phyloP scores from a whole-genome alignment of 2,888 invertebrate species.

The Hipparchia sbordonii region DNA sequence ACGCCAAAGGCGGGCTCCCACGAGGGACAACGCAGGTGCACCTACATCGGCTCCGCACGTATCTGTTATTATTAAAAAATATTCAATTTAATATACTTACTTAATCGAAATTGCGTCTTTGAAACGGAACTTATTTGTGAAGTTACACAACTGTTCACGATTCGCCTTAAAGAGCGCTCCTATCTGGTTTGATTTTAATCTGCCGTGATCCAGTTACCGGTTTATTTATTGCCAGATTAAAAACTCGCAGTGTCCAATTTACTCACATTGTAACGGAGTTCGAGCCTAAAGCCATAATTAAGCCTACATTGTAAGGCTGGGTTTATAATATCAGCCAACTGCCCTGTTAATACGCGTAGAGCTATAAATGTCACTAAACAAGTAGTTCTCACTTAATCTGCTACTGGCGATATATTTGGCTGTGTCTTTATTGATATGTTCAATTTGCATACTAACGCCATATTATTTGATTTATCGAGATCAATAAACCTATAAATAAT shows the following conservation, averaged over 20 bases:
- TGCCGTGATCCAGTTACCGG: constrained; percentile 27
- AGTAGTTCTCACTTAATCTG: constrained; percentile 12
- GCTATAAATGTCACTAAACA: constrained; percentile 12
- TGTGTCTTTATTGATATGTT: background rate
- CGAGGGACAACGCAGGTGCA: no score
- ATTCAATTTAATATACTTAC: background rate
- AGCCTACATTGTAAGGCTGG: constrained; percentile 42
- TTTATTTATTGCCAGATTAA: constrained; percentile 29
- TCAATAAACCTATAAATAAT: background rate
- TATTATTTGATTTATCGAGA: constrained; percentile 2
- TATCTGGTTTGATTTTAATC: constrained; percentile 25
- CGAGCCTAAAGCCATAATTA: constrained; percentile 48
- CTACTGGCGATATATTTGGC: background rate
- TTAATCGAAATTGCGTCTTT: constrained; percentile 7
- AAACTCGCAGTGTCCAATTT: constrained; percentile 28
- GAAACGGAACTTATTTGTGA: constrained; percentile 4
- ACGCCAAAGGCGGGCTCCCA: no score
- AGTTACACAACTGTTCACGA: constrained; percentile 12
- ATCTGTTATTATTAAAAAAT: background rate
- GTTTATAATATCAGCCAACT: constrained; percentile 11
- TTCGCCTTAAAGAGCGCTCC: constrained; percentile 20
- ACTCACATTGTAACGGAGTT: constrained; percentile 28
- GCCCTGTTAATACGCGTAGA: background rate
- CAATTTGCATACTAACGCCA: constrained; percentile 4
- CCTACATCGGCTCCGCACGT: background rate